Base-by-base conservation (phyloP, 2,888 invertebrate genomes). In the Choreutis nemorana region DNA sequence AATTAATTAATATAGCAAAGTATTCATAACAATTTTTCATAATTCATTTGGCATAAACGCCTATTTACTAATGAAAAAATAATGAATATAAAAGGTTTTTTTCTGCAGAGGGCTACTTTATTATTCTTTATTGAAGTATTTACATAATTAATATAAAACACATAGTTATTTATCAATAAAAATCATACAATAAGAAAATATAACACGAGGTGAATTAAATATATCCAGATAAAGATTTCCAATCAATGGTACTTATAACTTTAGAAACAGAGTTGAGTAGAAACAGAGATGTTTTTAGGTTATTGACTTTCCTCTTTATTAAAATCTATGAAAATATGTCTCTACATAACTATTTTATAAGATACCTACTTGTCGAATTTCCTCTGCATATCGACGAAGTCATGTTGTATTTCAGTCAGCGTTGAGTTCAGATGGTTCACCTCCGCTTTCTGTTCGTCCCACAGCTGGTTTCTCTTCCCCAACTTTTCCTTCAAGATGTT, bases 371-470 rank as follows among this genome's bases (percentile, higher is more conserved):
- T 77, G 29, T 77, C 77, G 47, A 59, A 65, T 40, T 70, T 68
- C 35, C 68, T 59, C 40, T 75, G 71, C 45, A 72, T 51, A 33
- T 70, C 67, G 16, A 62, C 52, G 35, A 48, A 68, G 38, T 78
- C 77, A 29, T 73, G 68, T 29, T 75, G 75, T 58, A 78, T 64
- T 11, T 77, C 77, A 1, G 62, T 66, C 29, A 77, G 57, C 31
- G 71, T 41, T 0, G 66, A 57, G 37, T 68, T 71, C 8, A 75
- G 53, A 33, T 66, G 70, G 32, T 65, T 65, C 25, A 71, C 58
- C 42, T 83, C 81, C 0, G 66, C 61, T 44, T 75, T 80, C 47
- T 80, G 79, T 37, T 84, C 83, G 33, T 72, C 77, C 32, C 75
- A 62, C 29, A 79, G 52, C 32, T 67, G 41, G 38, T 71, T 77